Evolutionary conservation across 2,888 invertebrate genomes (phyloP), one percentile per base, ranked within the genome.

Genomic region (Habrosyne pyritoides): DNA sequence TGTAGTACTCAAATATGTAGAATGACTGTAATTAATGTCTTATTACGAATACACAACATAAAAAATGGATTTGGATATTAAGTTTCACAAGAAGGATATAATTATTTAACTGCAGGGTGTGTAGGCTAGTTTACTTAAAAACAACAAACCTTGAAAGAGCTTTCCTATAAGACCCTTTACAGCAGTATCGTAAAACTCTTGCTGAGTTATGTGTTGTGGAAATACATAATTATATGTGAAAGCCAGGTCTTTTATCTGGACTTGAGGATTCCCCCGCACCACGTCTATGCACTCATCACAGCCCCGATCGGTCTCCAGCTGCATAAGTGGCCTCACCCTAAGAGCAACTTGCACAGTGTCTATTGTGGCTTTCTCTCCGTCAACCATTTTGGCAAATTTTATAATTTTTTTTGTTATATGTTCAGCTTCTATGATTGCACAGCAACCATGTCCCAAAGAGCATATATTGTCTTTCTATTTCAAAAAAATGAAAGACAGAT

Each of bases 211-310:
- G n/a, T 93, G 93, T 52, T 94, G 93, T 22, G 95, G 93, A 71
- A 97, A 97, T 0, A 97, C 97, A 93, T 95, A 94, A 83, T 98
- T 98, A 75, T 95, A 98, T 0, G 97, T 96, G 68, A 97, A 98
- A 0, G 95, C 93, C 62, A 96, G 94, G 51, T 95, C 95, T 53
- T 94, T 93, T 1, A 98, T 93, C 53, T 95, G 91, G 1, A 97
- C 94, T 84, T 97, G 97, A 0, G 94, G 94, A 56, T 94, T 91
- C 0, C 94, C 94, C 0, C 93, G 77, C 1, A 95, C 91, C 1
- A 95, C 94, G 21, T 95, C 94, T 8, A 98, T 90, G 61, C 97
- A 96, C 57, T 94, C 93, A 57, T 95, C 94, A 71, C 97, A 98
- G 0, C 97, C 97, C 70, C 95, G 94, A 0, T 94, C 93, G 0